Percentiles rank a stretch among this genome's conserved stretches.
Conservation (phyloP, 2,888 invertebrate genomes). For the Thera britannica region DNA sequence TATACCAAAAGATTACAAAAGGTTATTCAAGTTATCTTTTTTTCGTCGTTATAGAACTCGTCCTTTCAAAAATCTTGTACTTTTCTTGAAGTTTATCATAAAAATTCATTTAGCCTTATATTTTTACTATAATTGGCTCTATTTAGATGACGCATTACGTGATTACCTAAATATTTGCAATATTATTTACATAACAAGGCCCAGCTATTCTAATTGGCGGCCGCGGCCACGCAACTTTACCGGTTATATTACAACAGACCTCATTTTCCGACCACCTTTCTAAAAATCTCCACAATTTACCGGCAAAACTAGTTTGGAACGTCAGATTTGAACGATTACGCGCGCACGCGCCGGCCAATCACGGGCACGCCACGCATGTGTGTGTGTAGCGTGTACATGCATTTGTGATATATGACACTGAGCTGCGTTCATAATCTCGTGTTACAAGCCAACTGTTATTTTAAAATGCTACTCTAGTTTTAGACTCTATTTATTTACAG, state of each 20-base stretch:
- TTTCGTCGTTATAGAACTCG: too few relatives aligned
- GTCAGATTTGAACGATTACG: slow-evolving; percentile 43
- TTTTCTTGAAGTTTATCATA: too few relatives aligned
- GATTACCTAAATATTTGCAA: slow-evolving; percentile 43
- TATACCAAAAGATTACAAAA: too few relatives aligned
- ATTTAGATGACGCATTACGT: slow-evolving; percentile 26
- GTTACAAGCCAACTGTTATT: slow-evolving; percentile 31
- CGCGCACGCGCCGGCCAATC: slow-evolving; percentile 45
- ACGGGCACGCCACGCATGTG: slow-evolving; percentile 3
- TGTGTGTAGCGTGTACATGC: slow-evolving; percentile 28
- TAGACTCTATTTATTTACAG: slow-evolving; percentile 46
- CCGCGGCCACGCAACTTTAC: slow-evolving; percentile 40
- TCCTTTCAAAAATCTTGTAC: too few relatives aligned
- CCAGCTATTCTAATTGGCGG: slow-evolving; percentile 41
- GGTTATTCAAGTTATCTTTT: too few relatives aligned
- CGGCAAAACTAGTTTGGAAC: slow-evolving; percentile 72
- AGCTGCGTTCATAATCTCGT: slow-evolving; percentile 43
- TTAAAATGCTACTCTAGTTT: slow-evolving; percentile 34
- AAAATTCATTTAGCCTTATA: neutral
- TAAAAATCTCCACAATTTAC: slow-evolving; percentile 80
- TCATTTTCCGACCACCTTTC: slow-evolving; percentile 70
- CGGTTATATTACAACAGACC: slow-evolving; percentile 62
- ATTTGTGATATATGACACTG: slow-evolving; percentile 43
- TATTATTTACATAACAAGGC: slow-evolving; percentile 44
- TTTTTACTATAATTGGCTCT: slow-evolving; percentile 11